Evolutionary conservation across 2,888 invertebrate genomes (phyloP), one percentile per base, ranked within the genome.

Genomic region (Brachyopa scutellaris): DNA sequence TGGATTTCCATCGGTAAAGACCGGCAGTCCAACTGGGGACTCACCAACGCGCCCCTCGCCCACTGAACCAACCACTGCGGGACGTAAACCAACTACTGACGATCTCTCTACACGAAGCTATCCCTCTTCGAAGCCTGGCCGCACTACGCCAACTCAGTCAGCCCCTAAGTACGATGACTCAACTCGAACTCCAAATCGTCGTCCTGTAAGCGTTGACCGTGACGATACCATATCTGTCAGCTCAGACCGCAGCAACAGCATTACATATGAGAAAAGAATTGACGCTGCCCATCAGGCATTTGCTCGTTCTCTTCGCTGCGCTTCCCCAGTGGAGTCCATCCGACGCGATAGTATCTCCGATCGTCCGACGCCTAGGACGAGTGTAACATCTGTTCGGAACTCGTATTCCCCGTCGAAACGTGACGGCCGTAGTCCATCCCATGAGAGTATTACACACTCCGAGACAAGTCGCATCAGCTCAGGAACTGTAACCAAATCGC

Each of bases 211-310:
- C 5, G 61, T 77, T 33, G 82, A 82, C 8, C 76, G 82, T 31
- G 82, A 82, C 2, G 82, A 82, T 13, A 77, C 70, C 7, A 15
- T 47, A 1, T 77, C 82, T 0, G 70, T 82, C 9, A 33, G 59
- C 3, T 77, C 82, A 0, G 82, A 82, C n/a, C 70, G 70, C 8
- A 82, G 70, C 26, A 82, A 76, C 33, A 76, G 70, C 2, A 15
- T 82, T 0, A 59, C 31, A 3, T 82, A 74, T 17, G 90, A 90
- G 55, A 88, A 89, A 23, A 88, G 88, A 61, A 88, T 87, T 26
- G 95, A 95, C 87, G 93, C 95, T 0, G 93, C 94, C 1, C 95
- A 95, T 87, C 94, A 95, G 85, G 95, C 95, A 0, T 95, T 95
- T 91, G 95, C 94, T 0, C 93, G 94, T 70, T 94, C 95, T 3